Evolutionary conservation across 2,113 vertebrate species (phyloP), one percentile per base, ranked within the genome.

Genomic region (Redunca redunca): DNA sequence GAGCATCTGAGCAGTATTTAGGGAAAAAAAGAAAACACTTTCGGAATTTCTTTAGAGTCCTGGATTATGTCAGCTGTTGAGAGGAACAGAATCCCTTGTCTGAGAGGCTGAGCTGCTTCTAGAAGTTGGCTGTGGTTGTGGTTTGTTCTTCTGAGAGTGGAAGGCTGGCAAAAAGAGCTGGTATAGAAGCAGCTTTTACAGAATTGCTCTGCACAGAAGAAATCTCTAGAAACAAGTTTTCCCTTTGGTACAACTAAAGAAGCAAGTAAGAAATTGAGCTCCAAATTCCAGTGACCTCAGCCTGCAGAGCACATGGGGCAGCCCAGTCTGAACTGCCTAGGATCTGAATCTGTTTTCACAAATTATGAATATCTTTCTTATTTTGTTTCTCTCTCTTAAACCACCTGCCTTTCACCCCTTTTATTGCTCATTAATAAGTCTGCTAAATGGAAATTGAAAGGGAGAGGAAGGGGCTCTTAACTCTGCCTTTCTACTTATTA

Each of bases 341-440:
- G 52, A 36, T 2, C 74, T 7, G 7, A 33, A 14, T 89, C 88
- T 46, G 46, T 60, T 60, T 78, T 36, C 52, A 58, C 30, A 36
- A 36, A 46, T 87, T n/a, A n/a, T n/a, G n/a, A n/a, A n/a, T 30
- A 77, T 64, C 85, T 89, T 11, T 50, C 74, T n/a, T n/a, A n/a
- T n/a, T 62, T 58, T 3, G 81, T 53, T 86, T 81, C 74, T 33
- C 55, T n/a, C 17, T 8, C 28, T 64, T n/a, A n/a, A 89, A 74
- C 62, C 14, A 3, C 62, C 40, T 53, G 88, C 52, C 55, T 64
- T 94, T 97, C 36, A 90, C 93, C 78, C 11, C 11, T 21, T 52
- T 95, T 17, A 93, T 25, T 13, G 89, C 91, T 95, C 96, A 81
- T 92, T 97, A 93, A 89, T 81, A 52, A 17, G 74, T 43, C 88